A percentile compares a stretch with the other conserved stretches of the same genome.
Evolutionary conservation across 1,140 invertebrate genomes (phyloP).

Genomic region (Lerema accius): DNA sequence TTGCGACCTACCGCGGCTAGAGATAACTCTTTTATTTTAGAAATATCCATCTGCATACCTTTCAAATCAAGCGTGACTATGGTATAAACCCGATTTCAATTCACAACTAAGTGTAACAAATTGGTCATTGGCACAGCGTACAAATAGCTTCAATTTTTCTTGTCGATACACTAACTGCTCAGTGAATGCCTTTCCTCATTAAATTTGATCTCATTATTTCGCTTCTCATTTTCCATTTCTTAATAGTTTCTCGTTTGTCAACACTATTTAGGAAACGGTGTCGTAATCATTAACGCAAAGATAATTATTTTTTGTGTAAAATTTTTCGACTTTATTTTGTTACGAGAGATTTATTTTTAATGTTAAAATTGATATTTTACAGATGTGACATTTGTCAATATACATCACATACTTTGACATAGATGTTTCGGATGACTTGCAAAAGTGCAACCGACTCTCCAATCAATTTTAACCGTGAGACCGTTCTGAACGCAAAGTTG

Average conservation of each 20-base stretch:
- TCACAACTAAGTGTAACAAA: slow-evolving; percentile 45
- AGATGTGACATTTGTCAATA: too few species aligned
- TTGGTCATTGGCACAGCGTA: slow-evolving; percentile 42
- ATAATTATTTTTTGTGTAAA: not conserved
- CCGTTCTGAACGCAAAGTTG: not conserved
- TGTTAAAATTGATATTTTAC: too few species aligned
- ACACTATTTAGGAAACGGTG: not conserved
- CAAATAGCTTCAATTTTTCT: slow-evolving; percentile 29
- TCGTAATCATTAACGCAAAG: not conserved
- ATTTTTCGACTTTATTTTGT: too few species aligned
- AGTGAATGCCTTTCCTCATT: slow-evolving; percentile 14
- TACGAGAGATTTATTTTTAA: too few species aligned
- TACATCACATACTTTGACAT: not conserved
- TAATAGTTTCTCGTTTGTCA: not conserved
- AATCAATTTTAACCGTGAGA: too few species aligned
- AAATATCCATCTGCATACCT: slow-evolving; percentile 46
- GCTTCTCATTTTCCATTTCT: not conserved
- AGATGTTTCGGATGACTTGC: not conserved
- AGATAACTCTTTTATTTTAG: slow-evolving; percentile 35
- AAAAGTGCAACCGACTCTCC: not conserved
- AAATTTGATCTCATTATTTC: slow-evolving; percentile 1
- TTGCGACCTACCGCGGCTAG: slow-evolving; percentile 35
- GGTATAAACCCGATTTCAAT: slow-evolving; percentile 44
- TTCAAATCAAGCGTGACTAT: slow-evolving; percentile 45
- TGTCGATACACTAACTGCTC: slow-evolving; percentile 12